Evolutionary conservation across 1,140 invertebrate species (phyloP), one percentile per base, ranked within the genome.

Genomic region (Macrobrachium nipponense): DNA sequence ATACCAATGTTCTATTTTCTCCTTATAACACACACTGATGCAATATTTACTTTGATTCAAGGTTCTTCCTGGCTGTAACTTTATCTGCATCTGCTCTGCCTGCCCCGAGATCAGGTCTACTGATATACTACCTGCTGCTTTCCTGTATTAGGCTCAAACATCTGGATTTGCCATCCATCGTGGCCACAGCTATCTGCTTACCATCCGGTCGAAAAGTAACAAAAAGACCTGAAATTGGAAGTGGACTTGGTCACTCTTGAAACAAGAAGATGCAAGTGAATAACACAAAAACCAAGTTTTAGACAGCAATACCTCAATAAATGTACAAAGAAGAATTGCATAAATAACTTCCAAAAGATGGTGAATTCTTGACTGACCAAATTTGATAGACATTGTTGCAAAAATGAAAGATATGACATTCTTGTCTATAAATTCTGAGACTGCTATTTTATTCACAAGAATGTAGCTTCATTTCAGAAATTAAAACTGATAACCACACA

Each of bases 121-220:
- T 91, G 98, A 97, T 75, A 99, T 96, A 61, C 93, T 94, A 4
- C 93, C 0, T 93, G 93, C 92, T 98, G 97, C 23, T 78, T 70
- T 1, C 93, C 92, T 0, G 94, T 95, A 87, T 94, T 93, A 0
- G 94, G 90, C 90, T 98, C 93, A 91, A 97, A 98, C 90, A 98
- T 95, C 2, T 94, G 93, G 88, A 99, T 97, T 89, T 96, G 95
- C 0, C 97, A 92, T 98, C 95, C 18, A 99, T 91, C 0, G 97
- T 97, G 3, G 97, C 95, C 5, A 98, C 97, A 18, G 97, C 97
- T 36, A 99, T 92, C 93, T 99, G 95, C 91, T 95, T 93, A 0
- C 98, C 98, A 92, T 97, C 96, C 6, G 97, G 97, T 90, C 95
- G 94, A 89, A 96, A 98, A 5, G 93, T 93, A 2, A 99, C 95